phyloP scores from a whole-genome alignment of 2,888 invertebrate species.

The Bhutanitis thaidina region DNA sequence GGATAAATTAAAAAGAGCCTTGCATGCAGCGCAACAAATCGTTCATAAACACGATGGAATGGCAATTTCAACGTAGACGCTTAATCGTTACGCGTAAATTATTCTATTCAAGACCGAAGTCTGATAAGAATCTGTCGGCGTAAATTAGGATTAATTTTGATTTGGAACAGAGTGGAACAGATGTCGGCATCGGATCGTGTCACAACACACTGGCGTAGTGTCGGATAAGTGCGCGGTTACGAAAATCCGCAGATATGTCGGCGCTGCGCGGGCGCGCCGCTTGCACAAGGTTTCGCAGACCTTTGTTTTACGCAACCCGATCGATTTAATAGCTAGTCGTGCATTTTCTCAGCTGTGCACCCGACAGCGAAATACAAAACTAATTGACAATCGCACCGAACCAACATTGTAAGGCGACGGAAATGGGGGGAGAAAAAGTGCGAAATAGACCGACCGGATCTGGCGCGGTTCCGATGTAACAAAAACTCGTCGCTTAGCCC shows the following conservation, averaged over 20 bases:
- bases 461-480: conserved; percentile 32
- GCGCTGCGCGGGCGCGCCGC: conserved; percentile 69
- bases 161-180: conserved; percentile 37
- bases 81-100: conserved; percentile 3
- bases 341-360: conserved; percentile 72
- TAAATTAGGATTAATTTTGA: conserved; percentile 25
- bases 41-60: background rate
- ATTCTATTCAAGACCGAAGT: background rate
- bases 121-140: conserved; percentile 1
- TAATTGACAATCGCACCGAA: conserved; percentile 40
- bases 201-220: conserved; percentile 68
- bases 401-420: conserved; percentile 33
- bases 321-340: conserved; percentile 77
- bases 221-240: conserved; percentile 78
- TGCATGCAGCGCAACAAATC: background rate
- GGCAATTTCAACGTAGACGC: conserved; percentile 7
- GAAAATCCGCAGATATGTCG: conserved; percentile 79
- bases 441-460: conserved; percentile 29
- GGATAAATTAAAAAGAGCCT: conserved; percentile 5
- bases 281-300: conserved; percentile 79
- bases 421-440: conserved; percentile 23
- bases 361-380: conserved; percentile 45
- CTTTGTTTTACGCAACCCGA: conserved; percentile 79
- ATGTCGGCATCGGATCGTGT: conserved; percentile 65
- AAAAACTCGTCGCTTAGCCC: conserved; percentile 28